Percentiles rank a stretch among this genome's conserved stretches.
Evolutionary conservation across 2,113 vertebrate species (phyloP).

Genomic region (Hippocampus barbouri): DNA sequence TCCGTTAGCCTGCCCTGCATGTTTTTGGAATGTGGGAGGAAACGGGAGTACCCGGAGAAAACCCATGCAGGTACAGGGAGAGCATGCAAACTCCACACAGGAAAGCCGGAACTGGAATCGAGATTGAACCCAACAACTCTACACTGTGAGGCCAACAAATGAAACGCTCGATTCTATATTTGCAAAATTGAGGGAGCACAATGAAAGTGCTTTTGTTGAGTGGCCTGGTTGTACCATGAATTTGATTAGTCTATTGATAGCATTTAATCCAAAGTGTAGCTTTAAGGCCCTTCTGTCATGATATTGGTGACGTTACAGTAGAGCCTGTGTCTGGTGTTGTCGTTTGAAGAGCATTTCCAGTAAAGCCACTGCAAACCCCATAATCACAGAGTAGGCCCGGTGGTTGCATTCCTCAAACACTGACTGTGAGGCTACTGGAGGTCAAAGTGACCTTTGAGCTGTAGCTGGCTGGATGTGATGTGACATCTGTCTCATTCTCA

Average conservation of each 20-base stretch:
- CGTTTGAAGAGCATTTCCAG: neutral
- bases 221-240: conserved; percentile 28
- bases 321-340: neutral
- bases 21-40: too few species aligned
- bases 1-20: too few species aligned
- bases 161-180: conserved; percentile 13
- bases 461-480: conserved; percentile 36
- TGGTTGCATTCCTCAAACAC: conserved; percentile 8
- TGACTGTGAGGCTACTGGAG: neutral
- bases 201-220: conserved; percentile 23
- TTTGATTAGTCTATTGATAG: conserved; percentile 16
- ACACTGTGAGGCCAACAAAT: conserved; percentile 3
- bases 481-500: conserved; percentile 59
- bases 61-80: too few species aligned
- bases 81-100: too few species aligned
- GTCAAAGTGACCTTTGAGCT: conserved; percentile 51
- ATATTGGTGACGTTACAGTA: neutral
- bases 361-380: conserved; percentile 14
- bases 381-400: conserved; percentile 4
- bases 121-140: too few species aligned
- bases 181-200: conserved; percentile 29
- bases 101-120: too few species aligned
- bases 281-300: conserved; percentile 12
- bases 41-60: too few species aligned
- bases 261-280: conserved; percentile 19